phyloP scores from a whole-genome alignment of 2,888 invertebrate species.

The Sinelater perroti region DNA sequence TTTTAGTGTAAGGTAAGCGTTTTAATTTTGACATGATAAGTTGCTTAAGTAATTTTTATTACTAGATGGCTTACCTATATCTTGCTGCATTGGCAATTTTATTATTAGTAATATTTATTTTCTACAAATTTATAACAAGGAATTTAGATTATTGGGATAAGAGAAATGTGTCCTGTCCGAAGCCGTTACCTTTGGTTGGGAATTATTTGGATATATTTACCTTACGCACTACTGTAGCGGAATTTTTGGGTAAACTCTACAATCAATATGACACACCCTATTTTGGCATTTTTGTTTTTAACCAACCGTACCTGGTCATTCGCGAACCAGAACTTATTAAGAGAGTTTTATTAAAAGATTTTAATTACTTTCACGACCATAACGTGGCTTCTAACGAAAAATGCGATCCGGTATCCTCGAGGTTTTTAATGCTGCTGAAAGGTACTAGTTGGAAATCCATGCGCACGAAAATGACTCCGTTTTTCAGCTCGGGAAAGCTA shows the following conservation, averaged over 20 bases:
- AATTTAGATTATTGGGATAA: constrained; percentile 56
- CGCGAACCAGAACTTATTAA: constrained; percentile 60
- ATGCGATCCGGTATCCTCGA: constrained; percentile 57
- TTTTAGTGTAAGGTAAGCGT: too few relatives aligned
- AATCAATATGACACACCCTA: constrained; percentile 47
- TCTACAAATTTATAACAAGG: constrained; percentile 39
- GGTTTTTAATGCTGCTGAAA: constrained; percentile 57
- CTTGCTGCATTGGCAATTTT: background rate
- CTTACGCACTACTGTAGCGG: constrained; percentile 47
- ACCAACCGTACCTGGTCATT: constrained; percentile 59
- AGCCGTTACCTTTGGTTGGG: constrained; percentile 53
- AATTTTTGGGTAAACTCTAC: constrained; percentile 49
- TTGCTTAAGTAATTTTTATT: too few relatives aligned
- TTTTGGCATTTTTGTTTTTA: constrained; percentile 60
- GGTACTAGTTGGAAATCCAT: constrained; percentile 63
- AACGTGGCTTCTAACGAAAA: constrained; percentile 57
- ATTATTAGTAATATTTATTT: background rate
- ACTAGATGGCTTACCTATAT: constrained; percentile 1
- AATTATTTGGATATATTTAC: constrained; percentile 53
- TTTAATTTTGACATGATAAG: too few relatives aligned
- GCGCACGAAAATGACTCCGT: constrained; percentile 63
- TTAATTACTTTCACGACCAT: constrained; percentile 60
- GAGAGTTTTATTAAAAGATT: constrained; percentile 59
- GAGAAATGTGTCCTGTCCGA: constrained; percentile 51
- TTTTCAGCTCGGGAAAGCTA: constrained; percentile 64